A percentile compares a stretch with the other conserved stretches of the same genome.
Evolutionary conservation across 53 echinoderm and acorn worm genomes (phyloP).

Genomic region (Actinopyga echinites): DNA sequence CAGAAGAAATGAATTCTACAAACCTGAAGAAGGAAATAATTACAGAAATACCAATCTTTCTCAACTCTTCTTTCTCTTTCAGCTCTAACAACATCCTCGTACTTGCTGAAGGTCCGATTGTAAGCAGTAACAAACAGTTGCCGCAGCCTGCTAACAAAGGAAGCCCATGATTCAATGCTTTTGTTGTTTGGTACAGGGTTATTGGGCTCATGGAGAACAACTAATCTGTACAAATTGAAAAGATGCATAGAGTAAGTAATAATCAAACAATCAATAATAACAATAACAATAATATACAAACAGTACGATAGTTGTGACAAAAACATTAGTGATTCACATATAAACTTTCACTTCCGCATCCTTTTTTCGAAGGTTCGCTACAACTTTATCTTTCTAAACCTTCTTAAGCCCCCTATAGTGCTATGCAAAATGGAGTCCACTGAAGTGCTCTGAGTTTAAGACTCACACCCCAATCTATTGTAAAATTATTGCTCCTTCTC

Average conservation of each 20-base stretch:
- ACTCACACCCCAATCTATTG: no score
- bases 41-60: constrained; percentile 87
- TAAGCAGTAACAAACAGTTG: constrained; percentile 77
- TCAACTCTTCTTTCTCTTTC: constrained; percentile 86
- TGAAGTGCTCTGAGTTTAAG: no score
- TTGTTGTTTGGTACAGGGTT: constrained; percentile 89
- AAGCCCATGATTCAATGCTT: constrained; percentile 86
- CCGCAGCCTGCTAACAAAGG: constrained; percentile 74
- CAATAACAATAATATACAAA: background rate
- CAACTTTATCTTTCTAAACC: no score
- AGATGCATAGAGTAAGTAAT: no score
- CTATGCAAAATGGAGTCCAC: no score
- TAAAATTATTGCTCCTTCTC: no score
- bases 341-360: no score
- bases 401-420: no score
- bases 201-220: constrained; percentile 92
- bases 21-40: constrained; percentile 95
- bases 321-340: no score
- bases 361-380: no score
- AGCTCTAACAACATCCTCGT: constrained; percentile 87
- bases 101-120: constrained; percentile 78
- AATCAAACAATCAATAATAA: background rate
- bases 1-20: no score
- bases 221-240: constrained; percentile 56
- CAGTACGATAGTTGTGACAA: no score